Evolutionary conservation across 1,140 invertebrate species (phyloP).

Genomic region (Meteorus sp.): DNA sequence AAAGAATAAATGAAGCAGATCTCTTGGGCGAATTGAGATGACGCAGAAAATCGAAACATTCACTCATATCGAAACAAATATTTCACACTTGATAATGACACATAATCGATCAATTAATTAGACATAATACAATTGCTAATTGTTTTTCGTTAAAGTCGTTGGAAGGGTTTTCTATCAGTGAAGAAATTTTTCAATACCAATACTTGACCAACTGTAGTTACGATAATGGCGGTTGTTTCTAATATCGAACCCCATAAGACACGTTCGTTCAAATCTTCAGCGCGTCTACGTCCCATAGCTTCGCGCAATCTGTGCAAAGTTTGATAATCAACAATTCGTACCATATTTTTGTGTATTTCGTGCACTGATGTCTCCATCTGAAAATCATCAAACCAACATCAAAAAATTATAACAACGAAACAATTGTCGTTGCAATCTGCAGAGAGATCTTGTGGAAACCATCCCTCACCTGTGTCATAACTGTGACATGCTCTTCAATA

Average conservation of each 20-base stretch:
- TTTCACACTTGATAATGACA: too few relatives aligned
- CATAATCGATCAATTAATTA: too few relatives aligned
- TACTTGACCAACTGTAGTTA: constrained; percentile 88
- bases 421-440: background rate
- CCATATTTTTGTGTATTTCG: constrained; percentile 86
- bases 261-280: constrained; percentile 92
- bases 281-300: constrained; percentile 89
- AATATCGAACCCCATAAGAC: constrained; percentile 91
- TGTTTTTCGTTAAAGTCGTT: constrained; percentile 36
- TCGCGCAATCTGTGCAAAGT: constrained; percentile 95
- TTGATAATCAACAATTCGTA: constrained; percentile 88
- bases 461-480: constrained; percentile 85
- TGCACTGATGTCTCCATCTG: constrained; percentile 91
- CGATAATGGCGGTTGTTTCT: constrained; percentile 83
- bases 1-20: too few relatives aligned
- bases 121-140: too few relatives aligned
- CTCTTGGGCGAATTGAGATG: too few relatives aligned
- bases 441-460: background rate
- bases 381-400: constrained; percentile 6
- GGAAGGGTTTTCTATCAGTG: constrained; percentile 75
- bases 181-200: constrained; percentile 94
- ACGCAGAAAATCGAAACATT: too few relatives aligned
- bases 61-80: too few relatives aligned
- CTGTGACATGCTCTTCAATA: constrained; percentile 86
- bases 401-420: background rate